Evolutionary conservation across 1,140 invertebrate species (phyloP).

Genomic region (Prorops nasuta): DNA sequence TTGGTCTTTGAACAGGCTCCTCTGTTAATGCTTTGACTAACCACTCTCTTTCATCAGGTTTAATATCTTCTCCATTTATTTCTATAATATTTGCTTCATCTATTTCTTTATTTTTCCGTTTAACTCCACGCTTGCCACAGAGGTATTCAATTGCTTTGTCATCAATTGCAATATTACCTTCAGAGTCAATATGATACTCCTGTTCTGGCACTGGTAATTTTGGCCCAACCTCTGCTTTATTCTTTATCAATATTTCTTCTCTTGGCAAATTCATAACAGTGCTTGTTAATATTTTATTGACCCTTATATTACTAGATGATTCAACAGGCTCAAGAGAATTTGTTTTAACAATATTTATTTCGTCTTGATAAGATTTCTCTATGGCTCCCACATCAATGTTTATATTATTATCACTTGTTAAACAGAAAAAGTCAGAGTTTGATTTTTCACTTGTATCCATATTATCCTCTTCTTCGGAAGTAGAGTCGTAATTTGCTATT

Average conservation of each 20-base stretch:
- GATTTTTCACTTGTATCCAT: conserved; percentile 8
- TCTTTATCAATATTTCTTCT: conserved; percentile 49
- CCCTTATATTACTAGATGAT: background rate
- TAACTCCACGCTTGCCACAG: conserved; percentile 54
- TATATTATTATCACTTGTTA: background rate
- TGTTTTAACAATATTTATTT: background rate
- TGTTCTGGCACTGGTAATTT: conserved; percentile 54
- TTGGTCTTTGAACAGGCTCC: conserved; percentile 60
- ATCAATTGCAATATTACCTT: conserved; percentile 51
- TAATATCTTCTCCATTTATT: conserved; percentile 78
- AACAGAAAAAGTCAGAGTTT: conserved; percentile 20
- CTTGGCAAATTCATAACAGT: conserved; percentile 44
- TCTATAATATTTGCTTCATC: conserved; percentile 71
- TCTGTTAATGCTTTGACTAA: conserved; percentile 79
- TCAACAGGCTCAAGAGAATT: conserved; percentile 1
- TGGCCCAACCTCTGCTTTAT: conserved; percentile 49
- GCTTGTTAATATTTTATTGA: conserved; percentile 29
- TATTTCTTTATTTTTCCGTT: conserved; percentile 52
- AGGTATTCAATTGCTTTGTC: conserved; percentile 53
- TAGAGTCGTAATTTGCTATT: conserved; percentile 44
- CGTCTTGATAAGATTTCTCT: background rate
- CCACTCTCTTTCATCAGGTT: conserved; percentile 78
- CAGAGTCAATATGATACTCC: conserved; percentile 49
- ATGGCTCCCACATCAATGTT: background rate
- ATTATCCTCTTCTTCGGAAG: conserved; percentile 53